These are phyloP conservation scores for Andrena flavipes DNA, from an alignment of 2,888 invertebrate species.

Conservation along the genomic window DNA sequence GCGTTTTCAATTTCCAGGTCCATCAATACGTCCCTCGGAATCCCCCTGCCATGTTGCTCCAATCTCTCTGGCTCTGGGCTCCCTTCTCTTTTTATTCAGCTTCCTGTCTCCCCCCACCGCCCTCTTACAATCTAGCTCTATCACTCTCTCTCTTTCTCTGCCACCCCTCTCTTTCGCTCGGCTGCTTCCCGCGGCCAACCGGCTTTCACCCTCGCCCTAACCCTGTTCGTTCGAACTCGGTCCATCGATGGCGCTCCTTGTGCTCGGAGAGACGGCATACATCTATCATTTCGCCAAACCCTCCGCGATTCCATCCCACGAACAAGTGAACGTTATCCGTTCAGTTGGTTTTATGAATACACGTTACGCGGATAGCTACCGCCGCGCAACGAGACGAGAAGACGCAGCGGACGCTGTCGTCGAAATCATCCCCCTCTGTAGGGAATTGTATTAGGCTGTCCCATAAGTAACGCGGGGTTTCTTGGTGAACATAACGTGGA, in stretches of 20 bases:
- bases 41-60: constrained; percentile 73
- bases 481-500: no score
- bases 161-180: constrained; percentile 23
- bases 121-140: no score
- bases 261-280: constrained; percentile 68
- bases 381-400: constrained; percentile 15
- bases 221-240: constrained; percentile 58
- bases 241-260: constrained; percentile 69
- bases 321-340: constrained; percentile 69
- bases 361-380: neutral
- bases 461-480: no score
- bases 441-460: neutral
- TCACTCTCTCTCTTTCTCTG: constrained; percentile 23
- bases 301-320: constrained; percentile 61
- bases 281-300: constrained; percentile 74
- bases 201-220: constrained; percentile 46
- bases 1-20: constrained; percentile 84
- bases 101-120: constrained; percentile 19
- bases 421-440: constrained; percentile 31
- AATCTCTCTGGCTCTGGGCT: constrained; percentile 69
- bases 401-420: constrained; percentile 49
- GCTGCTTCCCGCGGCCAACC: constrained; percentile 59
- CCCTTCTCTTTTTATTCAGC: constrained; percentile 50
- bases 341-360: constrained; percentile 67
- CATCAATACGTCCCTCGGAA: constrained; percentile 80